Evolutionary conservation across 2,888 invertebrate species (phyloP), one percentile per base, ranked within the genome.

Genomic region (Lepidochrysops patricia): DNA sequence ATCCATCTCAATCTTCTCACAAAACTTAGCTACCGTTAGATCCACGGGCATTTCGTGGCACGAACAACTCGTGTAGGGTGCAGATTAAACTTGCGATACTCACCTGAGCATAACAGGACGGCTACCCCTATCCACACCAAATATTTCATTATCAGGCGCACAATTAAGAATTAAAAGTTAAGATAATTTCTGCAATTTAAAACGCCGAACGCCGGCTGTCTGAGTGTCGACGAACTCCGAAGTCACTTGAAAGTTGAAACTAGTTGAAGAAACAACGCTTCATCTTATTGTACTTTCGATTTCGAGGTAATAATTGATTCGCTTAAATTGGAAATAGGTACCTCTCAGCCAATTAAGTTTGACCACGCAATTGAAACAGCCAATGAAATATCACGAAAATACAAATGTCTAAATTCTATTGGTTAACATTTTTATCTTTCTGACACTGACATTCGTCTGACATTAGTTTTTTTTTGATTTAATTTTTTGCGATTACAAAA

Each of bases 91-190:
- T 49, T 7, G 32, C 25, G 49, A 13, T 23, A 15, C 37, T 58
- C 5, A 90, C 90, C 90, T 75, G 84, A 71, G 48, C 89, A 70
- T 56, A 87, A 72, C 69, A 90, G 76, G 70, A 84, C 66, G 67
- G 80, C 77, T 63, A 84, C 67, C 58, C 79, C 72, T 66, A 84
- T 66, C 68, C 85, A 72, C 61, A 86, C 67, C 64, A 79, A 73
- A 71, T 81, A 79, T 70, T 86, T 90, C 90, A 90, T 70, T 62
- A 62, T 61, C 60, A n/a, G n/a, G n/a, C n/a, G n/a, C n/a, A 43
- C 32, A 35, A 49, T 13, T 43, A 57, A 4, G 27, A 35, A 48
- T 54, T 29, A 37, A 9, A 52, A 43, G 19, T 12, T 29, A 52
- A 23, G 23, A 37, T 23, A 57, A 49, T 56, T 43, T 58, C 5